Evolutionary conservation across 2,888 invertebrate genomes (phyloP).

Genomic region (Mythimna lalbum): DNA sequence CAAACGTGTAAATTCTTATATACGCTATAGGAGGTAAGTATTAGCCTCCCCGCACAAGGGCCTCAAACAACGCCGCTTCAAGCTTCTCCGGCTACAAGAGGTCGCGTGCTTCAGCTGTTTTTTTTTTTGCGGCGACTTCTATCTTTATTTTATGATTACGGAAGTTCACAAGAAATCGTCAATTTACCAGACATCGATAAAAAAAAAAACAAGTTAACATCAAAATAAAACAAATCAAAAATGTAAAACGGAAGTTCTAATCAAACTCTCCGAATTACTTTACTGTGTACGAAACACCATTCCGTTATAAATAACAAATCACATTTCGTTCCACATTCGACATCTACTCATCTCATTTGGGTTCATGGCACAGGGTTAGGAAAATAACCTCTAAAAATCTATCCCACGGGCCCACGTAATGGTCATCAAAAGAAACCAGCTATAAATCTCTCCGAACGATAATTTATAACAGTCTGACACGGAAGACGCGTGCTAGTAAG

Average conservation of each 20-base stretch:
- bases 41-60: too few species aligned
- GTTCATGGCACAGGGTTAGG: conserved; percentile 85
- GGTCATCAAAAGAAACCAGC: conserved; percentile 66
- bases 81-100: too few species aligned
- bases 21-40: too few species aligned
- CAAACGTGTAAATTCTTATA: too few species aligned
- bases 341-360: conserved; percentile 70
- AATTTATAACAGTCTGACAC: conserved; percentile 48
- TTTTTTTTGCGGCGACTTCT: too few species aligned
- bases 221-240: conserved; percentile 9
- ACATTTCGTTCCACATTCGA: conserved; percentile 67
- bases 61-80: too few species aligned
- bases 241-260: conserved; percentile 28
- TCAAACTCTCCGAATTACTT: conserved; percentile 28
- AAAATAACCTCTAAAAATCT: conserved; percentile 65
- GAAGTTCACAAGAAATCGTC: background rate
- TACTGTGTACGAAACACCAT: conserved; percentile 59
- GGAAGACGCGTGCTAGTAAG: conserved; percentile 41
- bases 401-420: conserved; percentile 58
- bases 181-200: background rate
- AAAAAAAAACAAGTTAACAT: background rate
- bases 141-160: too few species aligned
- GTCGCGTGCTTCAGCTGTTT: too few species aligned
- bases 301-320: conserved; percentile 58
- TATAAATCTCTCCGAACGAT: conserved; percentile 57